Evolutionary conservation across 2,113 vertebrate genomes (phyloP).

Genomic region (Neotragus pygmaeus): DNA sequence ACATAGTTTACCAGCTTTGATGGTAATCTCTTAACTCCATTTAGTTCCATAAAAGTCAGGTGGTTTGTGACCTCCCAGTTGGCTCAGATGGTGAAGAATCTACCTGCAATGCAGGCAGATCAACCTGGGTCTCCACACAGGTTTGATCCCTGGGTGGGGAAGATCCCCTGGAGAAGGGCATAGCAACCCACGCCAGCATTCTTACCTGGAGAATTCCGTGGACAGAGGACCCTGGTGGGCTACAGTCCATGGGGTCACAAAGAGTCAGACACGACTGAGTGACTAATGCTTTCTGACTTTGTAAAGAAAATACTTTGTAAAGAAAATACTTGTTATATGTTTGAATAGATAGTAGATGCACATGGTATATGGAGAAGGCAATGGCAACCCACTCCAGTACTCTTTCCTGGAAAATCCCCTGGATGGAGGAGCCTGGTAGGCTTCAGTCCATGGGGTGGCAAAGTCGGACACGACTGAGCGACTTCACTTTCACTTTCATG

Average conservation of each 20-base stretch:
- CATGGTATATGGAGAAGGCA: no score
- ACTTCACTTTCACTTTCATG: no score
- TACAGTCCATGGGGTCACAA: not conserved
- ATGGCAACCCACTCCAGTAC: no score
- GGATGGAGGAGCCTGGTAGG: no score
- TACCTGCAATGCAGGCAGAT: not conserved
- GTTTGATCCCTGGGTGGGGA: not conserved
- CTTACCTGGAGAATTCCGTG: not conserved
- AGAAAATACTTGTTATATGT: not conserved
- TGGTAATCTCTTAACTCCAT: not conserved
- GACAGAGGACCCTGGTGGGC: not conserved
- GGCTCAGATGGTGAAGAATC: not conserved
- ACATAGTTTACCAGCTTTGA: not conserved
- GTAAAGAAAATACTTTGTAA: not conserved
- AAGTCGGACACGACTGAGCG: no score
- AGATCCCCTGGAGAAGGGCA: not conserved
- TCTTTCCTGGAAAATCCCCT: no score
- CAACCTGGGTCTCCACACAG: not conserved
- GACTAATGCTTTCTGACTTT: not conserved
- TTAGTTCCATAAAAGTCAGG: not conserved
- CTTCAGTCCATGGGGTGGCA: no score
- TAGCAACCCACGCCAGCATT: not conserved
- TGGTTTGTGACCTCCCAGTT: not conserved
- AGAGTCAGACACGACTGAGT: not conserved
- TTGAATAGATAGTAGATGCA: not conserved